These are phyloP conservation scores for Zygaena filipendulae DNA, from an alignment of 2,888 invertebrate genomes.

Conservation along the genomic window DNA sequence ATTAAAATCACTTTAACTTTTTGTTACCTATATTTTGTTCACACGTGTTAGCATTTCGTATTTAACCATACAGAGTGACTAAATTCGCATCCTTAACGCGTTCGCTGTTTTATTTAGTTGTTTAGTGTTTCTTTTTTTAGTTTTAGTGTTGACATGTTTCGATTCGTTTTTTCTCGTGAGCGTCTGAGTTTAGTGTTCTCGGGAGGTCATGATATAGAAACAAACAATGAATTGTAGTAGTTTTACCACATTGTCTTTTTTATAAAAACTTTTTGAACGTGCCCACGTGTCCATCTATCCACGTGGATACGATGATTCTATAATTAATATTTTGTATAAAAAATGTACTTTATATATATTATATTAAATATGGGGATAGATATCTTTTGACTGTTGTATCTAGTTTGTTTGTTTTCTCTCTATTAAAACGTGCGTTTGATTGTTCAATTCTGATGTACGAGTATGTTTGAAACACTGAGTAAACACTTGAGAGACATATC, in stretches of 20 bases:
- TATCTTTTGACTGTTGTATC: conserved; percentile 39
- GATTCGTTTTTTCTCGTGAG: conserved; percentile 1
- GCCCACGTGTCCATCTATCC: conserved; percentile 25
- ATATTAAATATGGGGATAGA: conserved; percentile 42
- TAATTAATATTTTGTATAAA: conserved; percentile 61
- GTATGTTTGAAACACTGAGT: conserved; percentile 48
- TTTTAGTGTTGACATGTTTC: conserved; percentile 18
- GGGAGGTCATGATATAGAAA: no score
- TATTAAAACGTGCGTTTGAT: no score
- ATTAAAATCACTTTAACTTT: no score
- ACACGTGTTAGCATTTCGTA: no score
- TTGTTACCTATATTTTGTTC: no score
- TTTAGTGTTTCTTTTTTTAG: conserved; percentile 9
- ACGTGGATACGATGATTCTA: conserved; percentile 24
- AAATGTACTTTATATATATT: conserved; percentile 63
- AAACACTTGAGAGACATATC: conserved; percentile 62
- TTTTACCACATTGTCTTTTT: conserved; percentile 38
- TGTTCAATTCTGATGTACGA: no score
- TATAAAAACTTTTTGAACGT: conserved; percentile 54
- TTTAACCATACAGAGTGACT: no score
- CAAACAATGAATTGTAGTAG: neutral
- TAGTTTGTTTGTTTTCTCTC: conserved; percentile 28
- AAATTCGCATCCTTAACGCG: no score
- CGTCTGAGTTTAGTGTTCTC: no score
- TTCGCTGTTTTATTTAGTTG: neutral